Base-by-base conservation (phyloP, 1,140 invertebrate genomes). In the Pentalonia nigronervosa region DNA sequence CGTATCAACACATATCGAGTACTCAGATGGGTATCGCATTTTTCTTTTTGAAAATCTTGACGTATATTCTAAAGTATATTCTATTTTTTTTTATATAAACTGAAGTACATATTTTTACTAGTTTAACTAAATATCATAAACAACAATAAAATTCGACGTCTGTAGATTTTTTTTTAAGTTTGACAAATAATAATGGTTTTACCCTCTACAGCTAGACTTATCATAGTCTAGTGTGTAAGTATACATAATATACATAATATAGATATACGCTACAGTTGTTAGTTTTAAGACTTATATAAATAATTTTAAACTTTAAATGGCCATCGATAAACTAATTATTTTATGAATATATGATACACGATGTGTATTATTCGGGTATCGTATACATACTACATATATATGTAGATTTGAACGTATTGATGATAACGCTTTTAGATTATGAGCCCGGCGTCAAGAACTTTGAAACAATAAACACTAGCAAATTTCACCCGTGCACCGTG, bases 351-450 rank as follows among this genome's bases (percentile, higher is more conserved):
- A 67, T 53, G 21, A 53, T 21, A 30, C 25, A 9, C 4, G 4
- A n/a, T 6, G 6, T 47, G 41, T 86, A 86, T 47, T 47, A 86
- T 86, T 86, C 50, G 20, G 21, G 7, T 23, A 23, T 14, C 14
- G 84, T 45, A 60, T 60, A 41, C 41, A 4, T 41, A 41, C 41
- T 41, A 53, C 50, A 30, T 67, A 67, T 67, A 17, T 9, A 30
- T 30, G 41, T 9, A 45, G 41, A 86, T 86, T 86, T 25, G 45
- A 86, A 47, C 14, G 14, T 45, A 45, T 23, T 50, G 7, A 88
- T 50, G 50, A 88, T 88, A 88, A 88, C 86, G 47, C 30, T 50
- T 88, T 88, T 89, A 89, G 50, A 89, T 89, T 89, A 89, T 23
- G 21, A 23, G 34, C 88, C 48, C n/a, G 88, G 88, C 88, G 88